These are phyloP conservation scores for Salvator merianae DNA, from an alignment of 2,113 vertebrate species.

Conservation along the genomic window DNA sequence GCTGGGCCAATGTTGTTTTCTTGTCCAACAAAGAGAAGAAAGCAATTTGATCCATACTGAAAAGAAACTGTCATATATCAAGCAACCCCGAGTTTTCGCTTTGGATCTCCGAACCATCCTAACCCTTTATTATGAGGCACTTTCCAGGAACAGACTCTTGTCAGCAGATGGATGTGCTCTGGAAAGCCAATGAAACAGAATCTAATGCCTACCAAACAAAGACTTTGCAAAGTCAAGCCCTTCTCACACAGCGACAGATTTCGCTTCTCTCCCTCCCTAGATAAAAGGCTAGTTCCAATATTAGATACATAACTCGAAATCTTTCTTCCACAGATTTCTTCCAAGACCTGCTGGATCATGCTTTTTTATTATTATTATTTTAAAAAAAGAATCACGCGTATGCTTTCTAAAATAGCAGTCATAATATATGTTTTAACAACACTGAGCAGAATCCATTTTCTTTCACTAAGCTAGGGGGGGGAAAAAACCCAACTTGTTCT, in stretches of 20 bases:
- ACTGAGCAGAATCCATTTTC: conserved; percentile 63
- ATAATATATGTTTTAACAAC: conserved; percentile 69
- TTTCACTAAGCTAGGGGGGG: conserved; percentile 42
- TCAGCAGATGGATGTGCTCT: neutral
- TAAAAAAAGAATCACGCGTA: neutral
- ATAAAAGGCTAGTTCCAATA: conserved; percentile 20
- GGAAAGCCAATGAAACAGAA: neutral
- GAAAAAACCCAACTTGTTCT: conserved; percentile 61
- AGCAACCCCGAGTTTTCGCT: neutral
- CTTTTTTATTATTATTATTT: conserved; percentile 43
- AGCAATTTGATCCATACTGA: neutral
- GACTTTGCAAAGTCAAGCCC: neutral
- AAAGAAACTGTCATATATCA: neutral
- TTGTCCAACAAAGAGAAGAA: neutral
- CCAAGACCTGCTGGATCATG: conserved; percentile 68
- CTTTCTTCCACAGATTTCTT: conserved; percentile 63
- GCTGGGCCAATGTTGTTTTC: neutral
- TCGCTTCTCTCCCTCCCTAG: neutral
- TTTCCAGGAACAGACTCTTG: neutral
- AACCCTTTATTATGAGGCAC: neutral
- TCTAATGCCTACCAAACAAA: neutral
- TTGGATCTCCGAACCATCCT: neutral
- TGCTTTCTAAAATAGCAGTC: conserved; percentile 67
- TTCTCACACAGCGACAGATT: neutral
- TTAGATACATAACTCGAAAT: conserved; percentile 22